These are phyloP conservation scores for Vanessa tameamea DNA, from an alignment of 1,140 invertebrate genomes.

Conservation along the genomic window DNA sequence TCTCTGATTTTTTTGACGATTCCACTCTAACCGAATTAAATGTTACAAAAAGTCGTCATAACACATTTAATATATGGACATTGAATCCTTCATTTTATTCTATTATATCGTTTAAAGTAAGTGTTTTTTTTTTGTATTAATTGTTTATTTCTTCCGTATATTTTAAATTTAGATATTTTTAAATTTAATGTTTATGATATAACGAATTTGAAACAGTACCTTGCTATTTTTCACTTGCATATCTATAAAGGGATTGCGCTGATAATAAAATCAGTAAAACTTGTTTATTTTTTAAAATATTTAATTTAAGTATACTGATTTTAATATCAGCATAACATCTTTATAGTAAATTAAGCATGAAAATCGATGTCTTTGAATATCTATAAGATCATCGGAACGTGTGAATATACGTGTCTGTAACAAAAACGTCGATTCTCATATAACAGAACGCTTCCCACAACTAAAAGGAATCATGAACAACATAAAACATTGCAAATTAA, in stretches of 20 bases:
- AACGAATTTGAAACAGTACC: slow-evolving; percentile 17
- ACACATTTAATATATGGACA: too few species aligned
- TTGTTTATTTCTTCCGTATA: too few species aligned
- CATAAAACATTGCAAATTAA: slow-evolving; percentile 13
- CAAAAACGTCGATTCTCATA: slow-evolving; percentile 14
- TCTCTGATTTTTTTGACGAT: too few species aligned
- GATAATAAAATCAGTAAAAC: not conserved
- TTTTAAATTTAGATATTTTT: too few species aligned
- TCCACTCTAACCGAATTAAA: too few species aligned
- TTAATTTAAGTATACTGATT: not conserved
- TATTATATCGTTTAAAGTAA: too few species aligned
- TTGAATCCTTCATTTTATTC: too few species aligned
- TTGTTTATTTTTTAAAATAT: not conserved
- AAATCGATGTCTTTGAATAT: slow-evolving; percentile 12
- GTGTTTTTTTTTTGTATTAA: too few species aligned
- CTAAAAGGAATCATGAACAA: slow-evolving; percentile 32
- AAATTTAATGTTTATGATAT: not conserved
- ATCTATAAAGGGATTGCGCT: slow-evolving; percentile 1
- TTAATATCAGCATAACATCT: slow-evolving; percentile 11
- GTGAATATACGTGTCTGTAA: not conserved
- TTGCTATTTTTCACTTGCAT: slow-evolving; percentile 13
- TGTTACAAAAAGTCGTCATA: too few species aligned
- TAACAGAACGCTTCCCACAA: slow-evolving; percentile 24
- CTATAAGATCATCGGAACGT: not conserved
- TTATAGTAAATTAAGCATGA: not conserved